phyloP scores from a whole-genome alignment of 2,797 vertebrate species.

The Oophaga sylvatica region DNA sequence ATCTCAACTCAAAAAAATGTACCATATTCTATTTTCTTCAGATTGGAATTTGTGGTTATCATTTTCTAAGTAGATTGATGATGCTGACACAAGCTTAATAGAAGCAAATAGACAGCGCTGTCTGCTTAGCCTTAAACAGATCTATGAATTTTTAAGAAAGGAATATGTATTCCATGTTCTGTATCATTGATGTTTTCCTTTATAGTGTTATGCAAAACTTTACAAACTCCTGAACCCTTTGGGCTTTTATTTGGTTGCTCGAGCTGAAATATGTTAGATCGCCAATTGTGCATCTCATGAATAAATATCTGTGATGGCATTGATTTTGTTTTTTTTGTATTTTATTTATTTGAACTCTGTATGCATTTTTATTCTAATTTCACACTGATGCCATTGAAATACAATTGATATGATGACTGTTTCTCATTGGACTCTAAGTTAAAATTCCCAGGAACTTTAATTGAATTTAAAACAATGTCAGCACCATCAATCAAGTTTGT shows the following conservation, averaged over 20 bases:
- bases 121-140: constrained; percentile 1
- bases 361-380: constrained; percentile 58
- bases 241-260: constrained; percentile 52
- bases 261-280: constrained; percentile 47
- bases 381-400: constrained; percentile 38
- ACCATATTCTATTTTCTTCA: not conserved
- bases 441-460: constrained; percentile 52
- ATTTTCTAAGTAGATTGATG: constrained; percentile 11
- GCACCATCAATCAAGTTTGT: constrained; percentile 54
- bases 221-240: constrained; percentile 43
- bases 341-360: constrained; percentile 52
- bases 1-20: not conserved
- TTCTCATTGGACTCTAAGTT: constrained; percentile 48
- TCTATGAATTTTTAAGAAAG: constrained; percentile 27
- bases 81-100: not conserved
- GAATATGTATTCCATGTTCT: constrained; percentile 42
- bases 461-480: constrained; percentile 56
- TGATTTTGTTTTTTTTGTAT: constrained; percentile 53
- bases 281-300: constrained; percentile 45
- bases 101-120: not conserved
- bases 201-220: constrained; percentile 50
- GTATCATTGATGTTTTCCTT: constrained; percentile 48
- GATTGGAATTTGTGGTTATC: not conserved
- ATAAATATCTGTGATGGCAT: constrained; percentile 51
- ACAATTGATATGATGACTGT: constrained; percentile 53